A percentile compares a stretch with the other conserved stretches of the same genome.
Evolutionary conservation across 2,113 vertebrate genomes (phyloP).

Genomic region (Corydoras sp.): DNA sequence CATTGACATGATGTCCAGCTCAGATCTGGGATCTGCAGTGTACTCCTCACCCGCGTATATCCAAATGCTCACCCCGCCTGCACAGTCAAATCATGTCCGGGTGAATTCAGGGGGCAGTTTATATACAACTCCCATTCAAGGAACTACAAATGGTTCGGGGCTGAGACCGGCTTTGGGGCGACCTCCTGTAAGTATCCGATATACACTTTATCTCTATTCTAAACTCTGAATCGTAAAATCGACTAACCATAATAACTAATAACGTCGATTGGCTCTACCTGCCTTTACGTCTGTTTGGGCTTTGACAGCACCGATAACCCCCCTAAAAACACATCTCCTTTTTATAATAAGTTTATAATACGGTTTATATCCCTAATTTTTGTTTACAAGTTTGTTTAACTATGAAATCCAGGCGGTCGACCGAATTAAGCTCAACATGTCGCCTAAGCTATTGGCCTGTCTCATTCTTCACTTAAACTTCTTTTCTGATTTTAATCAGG

Average conservation of each 20-base stretch:
- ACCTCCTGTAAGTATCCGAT: conserved; percentile 49
- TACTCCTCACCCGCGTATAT: conserved; percentile 26
- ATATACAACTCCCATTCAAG: conserved; percentile 50
- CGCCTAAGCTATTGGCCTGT: too few species aligned
- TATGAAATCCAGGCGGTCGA: too few species aligned
- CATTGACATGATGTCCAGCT: conserved; percentile 29
- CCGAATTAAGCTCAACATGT: too few species aligned
- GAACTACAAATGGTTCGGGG: conserved; percentile 43
- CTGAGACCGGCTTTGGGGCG: conserved; percentile 44
- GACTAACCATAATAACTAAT: too few species aligned
- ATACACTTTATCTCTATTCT: too few species aligned
- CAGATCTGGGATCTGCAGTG: conserved; percentile 37
- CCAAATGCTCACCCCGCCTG: conserved; percentile 45
- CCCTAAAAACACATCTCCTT: not conserved
- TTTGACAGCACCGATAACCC: not conserved
- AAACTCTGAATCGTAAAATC: too few species aligned
- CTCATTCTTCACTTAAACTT: too few species aligned
- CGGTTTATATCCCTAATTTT: too few species aligned
- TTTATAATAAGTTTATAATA: too few species aligned
- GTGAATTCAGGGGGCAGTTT: conserved; percentile 38
- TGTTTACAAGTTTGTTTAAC: too few species aligned
- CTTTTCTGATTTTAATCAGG: too few species aligned
- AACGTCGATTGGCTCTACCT: too few species aligned
- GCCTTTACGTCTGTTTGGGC: not conserved
- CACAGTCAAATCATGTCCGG: conserved; percentile 38